Evolutionary conservation across 2,113 vertebrate genomes (phyloP), one percentile per base, ranked within the genome.

Genomic region (Tragelaphus buxtoni): DNA sequence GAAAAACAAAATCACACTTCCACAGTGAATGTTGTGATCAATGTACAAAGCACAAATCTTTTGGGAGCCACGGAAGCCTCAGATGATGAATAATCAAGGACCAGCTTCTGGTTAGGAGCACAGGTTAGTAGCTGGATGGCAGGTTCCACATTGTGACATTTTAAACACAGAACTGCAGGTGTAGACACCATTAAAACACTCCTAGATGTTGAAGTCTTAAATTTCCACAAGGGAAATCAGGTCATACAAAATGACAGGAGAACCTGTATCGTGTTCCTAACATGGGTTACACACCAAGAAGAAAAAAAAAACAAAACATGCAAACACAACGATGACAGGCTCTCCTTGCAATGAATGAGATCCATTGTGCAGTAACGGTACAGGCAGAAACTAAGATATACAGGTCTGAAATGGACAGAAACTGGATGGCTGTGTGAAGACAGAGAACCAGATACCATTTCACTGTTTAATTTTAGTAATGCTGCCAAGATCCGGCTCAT

Each of bases 241-340:
- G 63, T 92, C 96, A 96, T 14, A 95, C 42, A 84, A 97, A 93
- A 90, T 79, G 77, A 92, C 30, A 88, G 88, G 90, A 97, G 96
- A 98, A 95, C 88, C 93, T 92, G 65, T 81, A 93, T 90, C 39
- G 0, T 79, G 77, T 97, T 96, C 84, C 69, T 95, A 97, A 95
- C 39, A 49, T 63, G 65, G 91, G 91, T 39, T 97, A 90, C 83
- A 97, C 91, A 97, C 56, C 93, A 97, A 58, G 69, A 96, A 86
- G 88, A 83, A 74, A 24, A 26, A 39, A 39, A 35, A 72, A 85
- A 88, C 26, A 92, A 26, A 61, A 32, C 97, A 95, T 96, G 97
- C 96, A 96, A 93, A 97, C 84, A 63, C 95, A 87, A 47, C 1
- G 26, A 96, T 84, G 55, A 77, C 76, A 94, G 91, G 82, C 63